Conservation (phyloP, 2,888 invertebrate genomes). For the Dasysyrphus albostriatus region DNA sequence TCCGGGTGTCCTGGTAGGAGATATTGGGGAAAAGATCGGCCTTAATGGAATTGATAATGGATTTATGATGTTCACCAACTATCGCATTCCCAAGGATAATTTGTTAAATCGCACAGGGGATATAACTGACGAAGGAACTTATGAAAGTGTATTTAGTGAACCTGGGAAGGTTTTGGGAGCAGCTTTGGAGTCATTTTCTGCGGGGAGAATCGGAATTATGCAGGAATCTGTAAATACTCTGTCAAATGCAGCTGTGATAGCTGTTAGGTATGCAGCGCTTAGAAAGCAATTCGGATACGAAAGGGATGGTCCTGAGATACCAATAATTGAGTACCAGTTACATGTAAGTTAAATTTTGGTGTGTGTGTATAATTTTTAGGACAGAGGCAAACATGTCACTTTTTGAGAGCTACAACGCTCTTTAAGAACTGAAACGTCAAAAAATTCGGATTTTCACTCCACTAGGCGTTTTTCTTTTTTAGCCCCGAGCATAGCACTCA, state of each 20-base stretch:
- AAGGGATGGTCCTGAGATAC: slow-evolving; percentile 86
- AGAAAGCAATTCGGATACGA: slow-evolving; percentile 91
- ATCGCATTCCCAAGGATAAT: slow-evolving; percentile 93
- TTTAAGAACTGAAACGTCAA: too few relatives aligned
- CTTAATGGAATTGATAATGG: slow-evolving; percentile 97
- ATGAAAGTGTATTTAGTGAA: slow-evolving; percentile 95
- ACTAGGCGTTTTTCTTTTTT: too few relatives aligned
- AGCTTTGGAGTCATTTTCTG: slow-evolving; percentile 93
- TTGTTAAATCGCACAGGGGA: slow-evolving; percentile 95
- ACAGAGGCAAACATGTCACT: too few relatives aligned
- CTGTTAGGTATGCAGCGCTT: slow-evolving; percentile 91
- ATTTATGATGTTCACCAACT: slow-evolving; percentile 94
- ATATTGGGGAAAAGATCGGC: slow-evolving; percentile 96
- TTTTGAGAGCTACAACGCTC: too few relatives aligned
- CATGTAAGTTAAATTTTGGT: slow-evolving; percentile 85
- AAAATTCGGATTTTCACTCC: too few relatives aligned
- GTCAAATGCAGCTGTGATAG: slow-evolving; percentile 88
- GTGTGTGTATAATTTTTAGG: not conserved
- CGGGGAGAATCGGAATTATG: slow-evolving; percentile 91
- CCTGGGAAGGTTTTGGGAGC: slow-evolving; percentile 93
- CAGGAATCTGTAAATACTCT: slow-evolving; percentile 85
- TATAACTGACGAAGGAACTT: slow-evolving; percentile 93
- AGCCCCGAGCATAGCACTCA: too few relatives aligned
- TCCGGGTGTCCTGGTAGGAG: slow-evolving; percentile 94
- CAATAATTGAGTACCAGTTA: slow-evolving; percentile 92